phyloP scores from a whole-genome alignment of 1,140 invertebrate genomes.

The Drosophila asahinai region DNA sequence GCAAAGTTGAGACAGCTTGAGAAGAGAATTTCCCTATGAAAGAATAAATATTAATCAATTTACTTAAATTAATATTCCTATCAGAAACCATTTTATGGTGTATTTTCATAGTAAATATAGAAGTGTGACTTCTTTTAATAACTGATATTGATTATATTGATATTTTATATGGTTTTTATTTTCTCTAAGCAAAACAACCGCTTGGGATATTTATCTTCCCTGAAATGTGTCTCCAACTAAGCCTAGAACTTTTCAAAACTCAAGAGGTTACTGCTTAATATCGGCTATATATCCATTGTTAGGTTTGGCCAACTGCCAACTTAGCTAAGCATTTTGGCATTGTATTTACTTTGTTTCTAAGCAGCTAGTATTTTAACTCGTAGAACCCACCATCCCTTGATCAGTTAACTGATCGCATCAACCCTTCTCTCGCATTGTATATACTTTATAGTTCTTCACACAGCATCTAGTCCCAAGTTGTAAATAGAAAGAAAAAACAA shows the following conservation, averaged over 20 bases:
- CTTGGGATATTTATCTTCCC: too few species aligned
- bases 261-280: conserved; percentile 7
- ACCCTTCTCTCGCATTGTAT: conserved; percentile 44
- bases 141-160: too few species aligned
- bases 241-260: not conserved
- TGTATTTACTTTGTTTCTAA: conserved; percentile 74
- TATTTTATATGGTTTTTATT: not conserved
- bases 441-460: conserved; percentile 38
- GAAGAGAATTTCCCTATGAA: not conserved
- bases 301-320: conserved; percentile 18
- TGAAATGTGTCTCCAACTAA: not conserved
- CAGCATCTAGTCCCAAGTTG: conserved; percentile 75
- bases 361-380: conserved; percentile 64
- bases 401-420: not conserved
- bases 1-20: not conserved
- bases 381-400: conserved; percentile 27
- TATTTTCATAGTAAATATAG: too few species aligned
- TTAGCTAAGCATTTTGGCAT: conserved; percentile 57
- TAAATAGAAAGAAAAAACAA: conserved; percentile 40
- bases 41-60: too few species aligned
- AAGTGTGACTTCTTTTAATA: too few species aligned
- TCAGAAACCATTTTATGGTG: too few species aligned
- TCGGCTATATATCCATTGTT: conserved; percentile 10
- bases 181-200: not conserved
- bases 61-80: too few species aligned